Base-by-base conservation (phyloP, 1,140 invertebrate genomes). In the Diabrotica virgifera region DNA sequence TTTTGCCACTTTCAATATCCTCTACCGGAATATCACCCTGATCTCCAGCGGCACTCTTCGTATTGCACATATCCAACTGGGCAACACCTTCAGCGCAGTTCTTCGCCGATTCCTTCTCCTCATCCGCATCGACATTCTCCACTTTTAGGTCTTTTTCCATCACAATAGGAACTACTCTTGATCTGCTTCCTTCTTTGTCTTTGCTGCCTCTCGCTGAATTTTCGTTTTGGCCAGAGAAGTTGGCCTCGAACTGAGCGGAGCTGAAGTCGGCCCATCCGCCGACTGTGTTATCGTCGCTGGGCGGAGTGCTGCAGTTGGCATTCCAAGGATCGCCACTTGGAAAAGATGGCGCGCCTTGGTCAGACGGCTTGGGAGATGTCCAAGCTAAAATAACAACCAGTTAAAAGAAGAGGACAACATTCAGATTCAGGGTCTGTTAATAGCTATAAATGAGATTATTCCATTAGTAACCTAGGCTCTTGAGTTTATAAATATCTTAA, bases 261-360 rank as follows among this genome's bases (percentile, higher is more conserved):
- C 72, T 77, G 64, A 78, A 78, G 64, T 78, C 73, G 0, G 76
- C 76, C 76, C 76, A 78, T 53, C 62, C 69, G 6, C 58, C 66
- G 24, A 65, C 58, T 10, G 37, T 67, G 8, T 62, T 53, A 6
- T 52, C 52, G 2, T 62, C 36, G 38, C 65, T 69, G 14, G 38
- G 12, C 24, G 36, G 52, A 4, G 61, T 24, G 2, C 35, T 54
- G 50, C 60, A 59, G 24, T 24, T 24, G 8, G 40, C 40, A 8
- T 46, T 46, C 74, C 76, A 78, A 12, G 74, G 74, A 70, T 77
- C 72, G 7, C 38, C 9, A 13, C 64, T 62, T 38, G 51, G 54
- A 5, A 46, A 46, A 0, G 67, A 46, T 4, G 67, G 40, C 8
- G 68, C 36, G 1, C 52, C 50, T 10, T 51, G 35, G 55, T 11